Percentiles rank a stretch among this genome's conserved stretches.
Evolutionary conservation across 1,140 invertebrate species (phyloP).

Genomic region (Anagrus nilaparvatae): DNA sequence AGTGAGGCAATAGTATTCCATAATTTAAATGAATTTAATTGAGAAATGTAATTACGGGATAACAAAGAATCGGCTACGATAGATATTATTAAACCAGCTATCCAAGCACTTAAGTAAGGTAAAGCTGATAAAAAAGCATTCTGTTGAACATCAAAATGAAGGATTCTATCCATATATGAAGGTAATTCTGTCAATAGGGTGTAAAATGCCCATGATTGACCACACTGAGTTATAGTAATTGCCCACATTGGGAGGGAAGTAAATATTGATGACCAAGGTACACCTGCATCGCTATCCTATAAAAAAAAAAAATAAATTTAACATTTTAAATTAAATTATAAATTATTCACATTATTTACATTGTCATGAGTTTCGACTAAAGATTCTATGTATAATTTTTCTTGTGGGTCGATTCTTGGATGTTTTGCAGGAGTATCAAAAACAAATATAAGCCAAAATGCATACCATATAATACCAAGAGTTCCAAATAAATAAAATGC

Average conservation of each 20-base stretch:
- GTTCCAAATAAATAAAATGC: constrained; percentile 71
- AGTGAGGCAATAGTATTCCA: constrained; percentile 67
- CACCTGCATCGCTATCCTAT: constrained; percentile 24
- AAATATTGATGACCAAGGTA: constrained; percentile 70
- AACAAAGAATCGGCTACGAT: constrained; percentile 61
- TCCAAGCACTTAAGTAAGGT: constrained; percentile 47
- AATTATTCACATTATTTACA: constrained; percentile 19
- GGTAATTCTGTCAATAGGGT: constrained; percentile 89
- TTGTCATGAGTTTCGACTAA: constrained; percentile 34
- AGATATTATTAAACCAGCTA: constrained; percentile 57
- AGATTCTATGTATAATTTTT: constrained; percentile 56
- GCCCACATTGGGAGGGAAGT: constrained; percentile 82
- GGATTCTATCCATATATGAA: constrained; percentile 85
- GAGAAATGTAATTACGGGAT: constrained; percentile 49
- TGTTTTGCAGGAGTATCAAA: constrained; percentile 69
- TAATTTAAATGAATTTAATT: constrained; percentile 59
- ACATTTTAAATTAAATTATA: neutral
- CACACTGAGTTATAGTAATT: constrained; percentile 76
- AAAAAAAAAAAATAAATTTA: constrained; percentile 10
- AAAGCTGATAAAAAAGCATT: constrained; percentile 36
- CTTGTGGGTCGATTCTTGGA: constrained; percentile 63
- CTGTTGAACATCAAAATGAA: constrained; percentile 75
- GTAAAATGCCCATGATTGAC: constrained; percentile 90
- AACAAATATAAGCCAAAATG: constrained; percentile 61
- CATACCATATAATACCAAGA: constrained; percentile 69